phyloP scores from a whole-genome alignment of 2,888 invertebrate species.

The Melanchra persicariae region DNA sequence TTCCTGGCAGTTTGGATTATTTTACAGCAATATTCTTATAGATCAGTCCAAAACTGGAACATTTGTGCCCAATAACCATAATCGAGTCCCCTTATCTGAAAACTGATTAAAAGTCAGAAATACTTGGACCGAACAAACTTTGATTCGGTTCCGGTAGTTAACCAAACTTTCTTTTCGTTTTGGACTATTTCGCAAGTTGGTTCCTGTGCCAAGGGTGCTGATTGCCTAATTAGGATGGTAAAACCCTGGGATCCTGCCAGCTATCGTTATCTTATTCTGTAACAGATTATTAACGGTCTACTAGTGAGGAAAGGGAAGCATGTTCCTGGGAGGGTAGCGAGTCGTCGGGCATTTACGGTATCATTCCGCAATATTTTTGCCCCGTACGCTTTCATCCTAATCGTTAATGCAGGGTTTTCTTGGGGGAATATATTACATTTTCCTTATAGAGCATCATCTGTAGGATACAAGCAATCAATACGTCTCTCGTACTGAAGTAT shows the following conservation, averaged over 20 bases:
- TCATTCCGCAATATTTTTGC: conserved; percentile 26
- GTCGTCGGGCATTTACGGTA: conserved; percentile 32
- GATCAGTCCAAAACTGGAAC: conserved; percentile 6
- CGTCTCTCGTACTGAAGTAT: background rate
- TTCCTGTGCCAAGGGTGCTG: conserved; percentile 56
- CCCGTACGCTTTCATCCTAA: conserved; percentile 14
- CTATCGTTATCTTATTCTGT: conserved; percentile 53
- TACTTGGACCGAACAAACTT: conserved; percentile 53
- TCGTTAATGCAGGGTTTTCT: conserved; percentile 25
- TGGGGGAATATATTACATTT: conserved; percentile 36
- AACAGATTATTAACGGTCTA: conserved; percentile 56
- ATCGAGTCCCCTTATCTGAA: conserved; percentile 24
- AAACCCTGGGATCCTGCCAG: conserved; percentile 50
- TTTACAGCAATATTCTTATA: conserved; percentile 1
- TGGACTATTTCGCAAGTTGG: conserved; percentile 51
- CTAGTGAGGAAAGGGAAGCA: conserved; percentile 34
- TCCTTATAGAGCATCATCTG: conserved; percentile 20
- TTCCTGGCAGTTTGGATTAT: background rate
- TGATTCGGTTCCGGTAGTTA: conserved; percentile 48
- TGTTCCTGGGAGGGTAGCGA: conserved; percentile 19
- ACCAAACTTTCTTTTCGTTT: conserved; percentile 52
- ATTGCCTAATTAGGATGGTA: conserved; percentile 51
- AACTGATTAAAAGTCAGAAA: conserved; percentile 58
- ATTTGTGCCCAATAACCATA: conserved; percentile 7
- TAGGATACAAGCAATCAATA: conserved; percentile 14